Evolutionary conservation across 2,797 vertebrate genomes (phyloP).

Genomic region (Rhodeus uyekii): DNA sequence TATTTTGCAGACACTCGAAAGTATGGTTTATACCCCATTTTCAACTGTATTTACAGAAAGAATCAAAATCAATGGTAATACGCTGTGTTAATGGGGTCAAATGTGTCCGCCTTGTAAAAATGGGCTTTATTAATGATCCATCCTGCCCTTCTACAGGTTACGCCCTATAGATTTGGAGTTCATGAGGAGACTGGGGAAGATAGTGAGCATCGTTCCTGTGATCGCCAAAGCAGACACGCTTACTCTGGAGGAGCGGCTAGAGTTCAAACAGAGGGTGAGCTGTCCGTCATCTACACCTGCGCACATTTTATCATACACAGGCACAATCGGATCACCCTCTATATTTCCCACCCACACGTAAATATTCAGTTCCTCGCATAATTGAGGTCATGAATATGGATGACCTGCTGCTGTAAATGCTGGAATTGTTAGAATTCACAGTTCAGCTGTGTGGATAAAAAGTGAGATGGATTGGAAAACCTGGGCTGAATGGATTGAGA

Average conservation of each 20-base stretch:
- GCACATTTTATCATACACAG: slow-evolving; percentile 10
- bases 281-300: background rate
- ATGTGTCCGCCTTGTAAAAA: background rate
- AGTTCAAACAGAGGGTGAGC: slow-evolving; percentile 89
- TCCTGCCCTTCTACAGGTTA: slow-evolving; percentile 74
- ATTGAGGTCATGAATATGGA: slow-evolving; percentile 54
- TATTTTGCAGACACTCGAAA: background rate
- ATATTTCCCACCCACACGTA: slow-evolving; percentile 1
- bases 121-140: background rate
- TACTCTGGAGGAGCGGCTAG: slow-evolving; percentile 89
- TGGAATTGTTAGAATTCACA: slow-evolving; percentile 35
- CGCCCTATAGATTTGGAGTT: slow-evolving; percentile 92
- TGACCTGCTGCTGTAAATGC: slow-evolving; percentile 37
- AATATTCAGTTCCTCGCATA: slow-evolving; percentile 17
- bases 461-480: slow-evolving; percentile 16
- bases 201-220: slow-evolving; percentile 92
- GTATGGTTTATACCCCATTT: background rate
- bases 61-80: background rate
- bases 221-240: slow-evolving; percentile 94
- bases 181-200: slow-evolving; percentile 87
- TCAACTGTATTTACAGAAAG: background rate
- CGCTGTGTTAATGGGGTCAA: background rate
- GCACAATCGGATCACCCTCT: background rate
- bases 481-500: background rate
- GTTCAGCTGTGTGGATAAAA: slow-evolving; percentile 18